A percentile compares a stretch with the other conserved stretches of the same genome.
Conservation (phyloP, 2,797 vertebrate genomes). For the Macropodus opercularis region DNA sequence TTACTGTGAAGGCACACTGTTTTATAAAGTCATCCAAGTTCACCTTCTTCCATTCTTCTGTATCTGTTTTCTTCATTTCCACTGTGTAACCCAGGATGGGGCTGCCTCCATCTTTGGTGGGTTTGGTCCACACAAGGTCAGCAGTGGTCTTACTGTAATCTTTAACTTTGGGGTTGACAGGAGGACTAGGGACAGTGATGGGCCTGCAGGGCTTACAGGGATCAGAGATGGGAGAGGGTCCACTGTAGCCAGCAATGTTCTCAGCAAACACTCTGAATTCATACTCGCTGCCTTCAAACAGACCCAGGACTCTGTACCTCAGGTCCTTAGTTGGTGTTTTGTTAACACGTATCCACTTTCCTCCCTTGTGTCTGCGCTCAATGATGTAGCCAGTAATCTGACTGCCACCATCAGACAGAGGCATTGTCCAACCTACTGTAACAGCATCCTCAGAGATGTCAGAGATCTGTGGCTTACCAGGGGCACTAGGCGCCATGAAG, state of each 20-base stretch:
- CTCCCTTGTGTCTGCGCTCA: constrained; percentile 93
- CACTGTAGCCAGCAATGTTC: constrained; percentile 94
- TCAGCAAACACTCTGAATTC: constrained; percentile 99
- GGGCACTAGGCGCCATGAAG: constrained; percentile 92
- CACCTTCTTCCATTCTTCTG: constrained; percentile 90
- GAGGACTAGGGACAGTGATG: constrained; percentile 91
- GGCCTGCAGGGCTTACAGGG: constrained; percentile 92
- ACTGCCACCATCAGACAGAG: constrained; percentile 94
- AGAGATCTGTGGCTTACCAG: constrained; percentile 91
- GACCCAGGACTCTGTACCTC: constrained; percentile 90
- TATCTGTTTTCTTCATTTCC: constrained; percentile 90
- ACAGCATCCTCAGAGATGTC: constrained; percentile 92
- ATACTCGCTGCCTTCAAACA: constrained; percentile 97
- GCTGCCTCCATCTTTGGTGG: constrained; percentile 94
- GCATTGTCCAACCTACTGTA: constrained; percentile 94
- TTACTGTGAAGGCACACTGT: constrained; percentile 91
- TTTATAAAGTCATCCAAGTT: constrained; percentile 94
- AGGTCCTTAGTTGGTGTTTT: constrained; percentile 92
- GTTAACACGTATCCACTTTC: constrained; percentile 98
- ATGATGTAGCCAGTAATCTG: constrained; percentile 94
- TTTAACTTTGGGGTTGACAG: constrained; percentile 96
- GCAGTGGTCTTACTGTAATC: constrained; percentile 93
- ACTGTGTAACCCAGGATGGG: constrained; percentile 94
- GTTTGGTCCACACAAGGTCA: constrained; percentile 97
- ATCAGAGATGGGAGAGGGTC: constrained; percentile 94